Evolutionary conservation across 1,140 invertebrate species (phyloP).

Genomic region (Brachionus calyciflorus): DNA sequence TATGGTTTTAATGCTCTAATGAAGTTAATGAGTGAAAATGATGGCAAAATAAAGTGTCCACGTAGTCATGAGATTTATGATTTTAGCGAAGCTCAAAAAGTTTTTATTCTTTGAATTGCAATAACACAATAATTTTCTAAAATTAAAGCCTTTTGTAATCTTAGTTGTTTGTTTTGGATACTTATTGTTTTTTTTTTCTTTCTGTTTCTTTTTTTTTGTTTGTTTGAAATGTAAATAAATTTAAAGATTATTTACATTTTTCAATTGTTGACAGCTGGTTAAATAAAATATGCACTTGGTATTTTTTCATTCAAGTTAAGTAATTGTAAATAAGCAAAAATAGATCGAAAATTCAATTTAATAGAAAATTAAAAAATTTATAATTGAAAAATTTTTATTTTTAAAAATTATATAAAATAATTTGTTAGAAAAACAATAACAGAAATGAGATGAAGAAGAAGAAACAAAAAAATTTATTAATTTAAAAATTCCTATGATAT

Average conservation of each 20-base stretch:
- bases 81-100: constrained; percentile 85
- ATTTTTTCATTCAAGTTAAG: too few species aligned
- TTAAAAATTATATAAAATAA: too few species aligned
- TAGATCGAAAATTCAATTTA: too few species aligned
- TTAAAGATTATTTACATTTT: not conserved
- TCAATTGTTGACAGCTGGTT: too few species aligned
- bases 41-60: constrained; percentile 83
- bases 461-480: too few species aligned
- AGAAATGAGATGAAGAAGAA: too few species aligned
- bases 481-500: too few species aligned
- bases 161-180: not conserved
- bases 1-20: constrained; percentile 91
- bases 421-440: too few species aligned
- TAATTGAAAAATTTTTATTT: too few species aligned
- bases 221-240: constrained; percentile 13
- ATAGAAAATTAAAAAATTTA: not conserved
- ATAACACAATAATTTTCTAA: too few species aligned
- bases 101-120: constrained; percentile 92
- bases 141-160: too few species aligned
- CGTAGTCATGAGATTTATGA: constrained; percentile 83
- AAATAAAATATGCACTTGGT: not conserved
- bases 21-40: constrained; percentile 79
- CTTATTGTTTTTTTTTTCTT: not conserved
- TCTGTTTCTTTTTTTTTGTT: not conserved
- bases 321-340: too few species aligned